Conservation (phyloP, 2,888 invertebrate species). For the Ptychoptera contaminata region DNA sequence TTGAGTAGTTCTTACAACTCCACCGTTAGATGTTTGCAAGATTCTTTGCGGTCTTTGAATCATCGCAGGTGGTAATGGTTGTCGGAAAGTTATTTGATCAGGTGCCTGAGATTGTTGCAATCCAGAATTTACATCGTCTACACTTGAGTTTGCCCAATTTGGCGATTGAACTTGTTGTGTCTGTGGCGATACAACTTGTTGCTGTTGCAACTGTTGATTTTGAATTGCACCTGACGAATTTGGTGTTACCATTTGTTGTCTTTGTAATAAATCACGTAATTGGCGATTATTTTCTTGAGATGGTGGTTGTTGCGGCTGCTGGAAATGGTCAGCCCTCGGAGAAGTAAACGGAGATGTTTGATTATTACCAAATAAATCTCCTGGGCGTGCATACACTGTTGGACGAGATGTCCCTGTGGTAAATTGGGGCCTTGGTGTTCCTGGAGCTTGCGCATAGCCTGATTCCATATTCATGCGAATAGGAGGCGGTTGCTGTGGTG, state of each 20-base stretch:
- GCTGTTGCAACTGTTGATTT: neutral
- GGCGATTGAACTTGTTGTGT: neutral
- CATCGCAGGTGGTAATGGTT: constrained; percentile 47
- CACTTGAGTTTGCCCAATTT: neutral
- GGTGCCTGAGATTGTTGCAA: constrained; percentile 14
- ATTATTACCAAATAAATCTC: constrained; percentile 9
- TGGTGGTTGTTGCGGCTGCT: constrained; percentile 6
- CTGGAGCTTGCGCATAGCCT: constrained; percentile 37
- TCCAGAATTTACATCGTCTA: neutral
- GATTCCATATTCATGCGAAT: constrained; percentile 15
- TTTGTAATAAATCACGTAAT: constrained; percentile 61
- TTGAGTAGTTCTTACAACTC: constrained; percentile 7
- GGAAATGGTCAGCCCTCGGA: constrained; percentile 20
- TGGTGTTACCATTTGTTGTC: constrained; percentile 41
- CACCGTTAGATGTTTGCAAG: constrained; percentile 3
- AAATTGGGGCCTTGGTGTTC: constrained; percentile 37
- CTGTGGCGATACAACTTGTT: neutral
- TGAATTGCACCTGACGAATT: neutral
- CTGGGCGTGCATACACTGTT: constrained; percentile 15
- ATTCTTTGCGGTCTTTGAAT: constrained; percentile 28
- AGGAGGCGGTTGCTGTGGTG: constrained; percentile 23
- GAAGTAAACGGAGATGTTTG: constrained; percentile 30
- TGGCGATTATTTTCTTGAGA: constrained; percentile 48
- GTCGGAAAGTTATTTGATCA: constrained; percentile 48
- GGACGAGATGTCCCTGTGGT: constrained; percentile 27